Conservation (phyloP, 2,797 vertebrate species). For the Loris lydekkerianus region DNA sequence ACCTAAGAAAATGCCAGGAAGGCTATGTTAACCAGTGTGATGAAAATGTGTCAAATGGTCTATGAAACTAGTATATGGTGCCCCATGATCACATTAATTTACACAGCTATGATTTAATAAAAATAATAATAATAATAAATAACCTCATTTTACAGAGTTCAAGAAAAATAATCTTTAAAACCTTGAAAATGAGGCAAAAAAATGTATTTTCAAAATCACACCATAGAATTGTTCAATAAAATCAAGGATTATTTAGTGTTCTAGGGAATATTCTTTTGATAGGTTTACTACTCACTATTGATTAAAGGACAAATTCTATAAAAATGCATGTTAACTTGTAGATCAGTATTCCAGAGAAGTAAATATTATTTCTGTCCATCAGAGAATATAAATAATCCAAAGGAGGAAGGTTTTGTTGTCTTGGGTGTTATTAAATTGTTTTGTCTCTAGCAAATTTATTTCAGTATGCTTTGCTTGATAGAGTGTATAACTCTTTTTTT, state of each 20-base stretch:
- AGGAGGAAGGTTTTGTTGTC: neutral
- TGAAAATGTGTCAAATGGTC: no score
- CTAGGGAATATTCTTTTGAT: neutral
- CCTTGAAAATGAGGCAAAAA: neutral
- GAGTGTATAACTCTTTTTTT: neutral
- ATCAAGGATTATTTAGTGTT: constrained; percentile 55
- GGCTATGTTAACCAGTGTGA: no score
- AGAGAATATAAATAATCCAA: neutral
- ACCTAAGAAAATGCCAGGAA: no score
- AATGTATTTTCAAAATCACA: constrained; percentile 12
- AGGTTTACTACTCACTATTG: neutral
- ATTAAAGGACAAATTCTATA: neutral
- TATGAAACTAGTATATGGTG: no score
- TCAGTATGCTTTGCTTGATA: neutral
- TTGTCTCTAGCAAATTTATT: constrained; percentile 9
- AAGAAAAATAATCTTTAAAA: neutral
- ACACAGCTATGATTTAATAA: no score
- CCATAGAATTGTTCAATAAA: neutral
- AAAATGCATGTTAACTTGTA: neutral
- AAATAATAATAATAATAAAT: no score
- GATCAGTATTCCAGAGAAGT: neutral
- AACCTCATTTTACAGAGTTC: neutral
- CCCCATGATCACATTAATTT: no score
- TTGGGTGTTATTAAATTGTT: neutral
- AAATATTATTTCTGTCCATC: neutral